Evolutionary conservation across 92 coral and sea anemone species (phyloP), one percentile per base, ranked within the genome.

Genomic region (Porites cylindrica): DNA sequence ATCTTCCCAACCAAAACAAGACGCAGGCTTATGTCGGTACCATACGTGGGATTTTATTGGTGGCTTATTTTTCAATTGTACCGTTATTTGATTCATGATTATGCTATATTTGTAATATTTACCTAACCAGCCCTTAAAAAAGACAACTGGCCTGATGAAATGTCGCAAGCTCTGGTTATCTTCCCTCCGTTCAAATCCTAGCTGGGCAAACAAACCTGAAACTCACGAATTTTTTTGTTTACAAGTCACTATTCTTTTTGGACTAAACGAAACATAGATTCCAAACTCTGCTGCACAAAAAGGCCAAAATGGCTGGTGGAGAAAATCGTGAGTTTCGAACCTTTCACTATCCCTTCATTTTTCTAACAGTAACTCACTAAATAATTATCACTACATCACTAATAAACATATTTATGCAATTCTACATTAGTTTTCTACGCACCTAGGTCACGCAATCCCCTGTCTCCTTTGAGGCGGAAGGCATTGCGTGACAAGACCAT

Each of bases 21-120:
- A 82, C 70, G 38, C 5, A 54, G 8, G 1, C 56, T 12, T 29
- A 29, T 12, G 60, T 60, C 88, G 88, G 88, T 84, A 84, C 88
- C 88, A 74, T 21, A 43, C 26, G 14, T 74, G 70, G 80, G 72
- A 77, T 77, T 85, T 85, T 85, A 85, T 77, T 85, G 83, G 89
- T 85, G 89, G 87, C 82, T 85, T 2, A 76, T 77, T 52, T 29
- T 72, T 72, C 19, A 75, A 52, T 20, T 66, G 89, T 85, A 85
- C 83, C 83, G 89, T 50, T 64, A 83, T 61, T 73, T 61, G 61
- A 13, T 72, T 20, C 51, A 38, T 74, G 65, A 59, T 83, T 73
- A 51, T 60, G 23, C 87, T 83, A 83, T 72, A 73, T 72, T 83
- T 47, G 75, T 23, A 50, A 51, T 61, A 59, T 62, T 83, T 1